phyloP scores from a whole-genome alignment of 2,113 vertebrate genomes.

The Neolamprologus kungweensis region DNA sequence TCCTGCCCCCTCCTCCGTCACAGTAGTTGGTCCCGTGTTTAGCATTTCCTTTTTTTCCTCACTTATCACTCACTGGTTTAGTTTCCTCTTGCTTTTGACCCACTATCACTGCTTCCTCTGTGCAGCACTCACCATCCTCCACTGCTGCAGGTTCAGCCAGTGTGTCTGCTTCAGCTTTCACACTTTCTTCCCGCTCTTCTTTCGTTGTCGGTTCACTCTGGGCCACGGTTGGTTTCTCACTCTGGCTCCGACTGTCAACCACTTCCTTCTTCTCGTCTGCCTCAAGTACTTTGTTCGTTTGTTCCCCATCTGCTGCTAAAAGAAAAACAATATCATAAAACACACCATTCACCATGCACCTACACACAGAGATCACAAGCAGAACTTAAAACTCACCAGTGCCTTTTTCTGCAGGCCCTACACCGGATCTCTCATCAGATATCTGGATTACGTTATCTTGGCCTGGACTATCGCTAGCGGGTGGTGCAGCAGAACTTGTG shows the following conservation, averaged over 20 bases:
- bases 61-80: conserved; percentile 17
- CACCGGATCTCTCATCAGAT: background rate
- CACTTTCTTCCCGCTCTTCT: conserved; percentile 1
- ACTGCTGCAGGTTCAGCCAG: background rate
- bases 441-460: conserved; percentile 4
- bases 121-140: background rate
- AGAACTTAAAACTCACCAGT: conserved; percentile 10
- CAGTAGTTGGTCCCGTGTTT: conserved; percentile 66
- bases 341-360: background rate
- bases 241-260: background rate
- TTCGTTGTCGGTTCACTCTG: background rate
- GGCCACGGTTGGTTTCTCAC: background rate
- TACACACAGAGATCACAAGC: background rate
- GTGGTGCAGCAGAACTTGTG: conserved; percentile 7
- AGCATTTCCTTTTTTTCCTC: background rate
- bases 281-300: background rate
- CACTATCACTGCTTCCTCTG: background rate
- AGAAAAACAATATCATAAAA: background rate
- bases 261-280: background rate
- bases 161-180: conserved; percentile 16
- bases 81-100: conserved; percentile 32
- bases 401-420: background rate
- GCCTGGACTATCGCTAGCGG: background rate
- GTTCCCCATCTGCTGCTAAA: background rate
- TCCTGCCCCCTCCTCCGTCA: conserved; percentile 36